These are phyloP conservation scores for Cheilosia vernalis DNA, from an alignment of 2,888 invertebrate genomes.

Conservation along the genomic window DNA sequence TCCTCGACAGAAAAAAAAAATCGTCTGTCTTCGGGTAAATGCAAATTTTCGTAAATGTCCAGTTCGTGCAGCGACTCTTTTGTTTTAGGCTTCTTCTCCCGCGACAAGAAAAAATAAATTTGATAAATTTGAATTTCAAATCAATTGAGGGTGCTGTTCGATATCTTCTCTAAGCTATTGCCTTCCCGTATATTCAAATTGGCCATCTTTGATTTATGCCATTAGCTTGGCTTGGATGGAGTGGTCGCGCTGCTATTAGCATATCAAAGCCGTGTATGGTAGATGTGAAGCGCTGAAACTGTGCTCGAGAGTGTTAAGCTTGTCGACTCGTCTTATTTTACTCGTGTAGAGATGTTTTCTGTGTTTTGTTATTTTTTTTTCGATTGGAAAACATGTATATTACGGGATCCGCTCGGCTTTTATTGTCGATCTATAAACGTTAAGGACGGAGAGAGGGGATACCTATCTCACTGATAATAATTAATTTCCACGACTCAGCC, in stretches of 20 bases:
- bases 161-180: slow-evolving; percentile 66
- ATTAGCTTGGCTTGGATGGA: slow-evolving; percentile 44
- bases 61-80: slow-evolving; percentile 66
- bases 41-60: slow-evolving; percentile 62
- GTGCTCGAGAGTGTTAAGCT: slow-evolving; percentile 22
- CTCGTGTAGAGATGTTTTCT: slow-evolving; percentile 45
- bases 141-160: slow-evolving; percentile 75
- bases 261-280: slow-evolving; percentile 68
- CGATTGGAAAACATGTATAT: slow-evolving; percentile 39
- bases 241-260: slow-evolving; percentile 53
- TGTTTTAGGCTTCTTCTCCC: slow-evolving; percentile 39
- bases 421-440: slow-evolving; percentile 52
- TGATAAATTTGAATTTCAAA: slow-evolving; percentile 74
- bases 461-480: slow-evolving; percentile 43
- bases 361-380: slow-evolving; percentile 1
- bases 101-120: neutral
- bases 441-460: slow-evolving; percentile 14
- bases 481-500: slow-evolving; percentile 22
- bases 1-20: slow-evolving; percentile 1
- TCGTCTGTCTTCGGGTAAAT: slow-evolving; percentile 67
- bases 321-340: slow-evolving; percentile 31
- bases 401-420: slow-evolving; percentile 55
- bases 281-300: slow-evolving; percentile 49
- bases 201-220: slow-evolving; percentile 75
- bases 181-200: slow-evolving; percentile 72